Evolutionary conservation across 2,888 invertebrate genomes (phyloP).

Genomic region (Ganaspis brasiliensis): DNA sequence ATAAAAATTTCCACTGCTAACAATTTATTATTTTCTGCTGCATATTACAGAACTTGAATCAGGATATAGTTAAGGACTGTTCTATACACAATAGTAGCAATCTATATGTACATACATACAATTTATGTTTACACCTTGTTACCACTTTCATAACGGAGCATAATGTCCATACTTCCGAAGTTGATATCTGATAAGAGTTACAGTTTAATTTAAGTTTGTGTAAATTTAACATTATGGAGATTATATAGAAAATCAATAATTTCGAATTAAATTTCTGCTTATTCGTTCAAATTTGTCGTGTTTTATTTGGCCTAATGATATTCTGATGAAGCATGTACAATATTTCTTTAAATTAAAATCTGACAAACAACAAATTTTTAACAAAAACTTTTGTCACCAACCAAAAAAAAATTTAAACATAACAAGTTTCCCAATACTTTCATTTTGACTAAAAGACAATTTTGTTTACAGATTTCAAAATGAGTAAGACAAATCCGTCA

Average conservation of each 20-base stretch:
- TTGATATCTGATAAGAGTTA: background rate
- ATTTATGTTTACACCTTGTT: background rate
- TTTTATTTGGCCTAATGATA: background rate
- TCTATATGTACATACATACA: too few relatives aligned
- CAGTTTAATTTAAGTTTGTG: background rate
- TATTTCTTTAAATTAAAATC: background rate
- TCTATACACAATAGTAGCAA: background rate
- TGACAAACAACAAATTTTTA: too few relatives aligned
- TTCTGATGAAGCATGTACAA: background rate
- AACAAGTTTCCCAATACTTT: too few relatives aligned
- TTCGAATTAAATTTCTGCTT: background rate
- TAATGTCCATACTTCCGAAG: background rate
- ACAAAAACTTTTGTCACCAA: too few relatives aligned
- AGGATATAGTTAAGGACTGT: background rate
- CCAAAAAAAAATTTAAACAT: too few relatives aligned
- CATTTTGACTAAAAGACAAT: background rate
- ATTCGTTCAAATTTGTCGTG: background rate
- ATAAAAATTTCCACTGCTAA: background rate
- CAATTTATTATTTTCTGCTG: background rate
- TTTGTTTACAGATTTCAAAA: constrained; percentile 38
- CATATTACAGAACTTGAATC: background rate
- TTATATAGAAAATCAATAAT: background rate
- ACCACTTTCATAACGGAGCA: background rate
- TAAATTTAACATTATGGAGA: background rate
- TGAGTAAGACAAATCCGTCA: constrained; percentile 47